Evolutionary conservation across 2,797 vertebrate species (phyloP).

Genomic region (Microchirus variegatus): DNA sequence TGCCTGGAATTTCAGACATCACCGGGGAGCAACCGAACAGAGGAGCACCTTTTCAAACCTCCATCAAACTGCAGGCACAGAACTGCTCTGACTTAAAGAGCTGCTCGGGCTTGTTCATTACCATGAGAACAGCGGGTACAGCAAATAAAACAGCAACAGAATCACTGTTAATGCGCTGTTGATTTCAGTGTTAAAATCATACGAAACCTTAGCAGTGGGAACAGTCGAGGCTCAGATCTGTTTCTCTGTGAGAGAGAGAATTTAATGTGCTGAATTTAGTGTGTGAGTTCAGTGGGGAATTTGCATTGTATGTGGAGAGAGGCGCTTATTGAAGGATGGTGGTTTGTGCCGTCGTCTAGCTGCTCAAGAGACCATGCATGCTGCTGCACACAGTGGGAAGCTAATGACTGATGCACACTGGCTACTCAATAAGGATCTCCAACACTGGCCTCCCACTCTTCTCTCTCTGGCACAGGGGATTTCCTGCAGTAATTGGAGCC

Average conservation of each 20-base stretch:
- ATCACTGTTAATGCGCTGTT: background rate
- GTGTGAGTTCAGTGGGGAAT: constrained; percentile 28
- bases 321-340: constrained; percentile 43
- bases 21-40: constrained; percentile 31
- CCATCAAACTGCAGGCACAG: constrained; percentile 35
- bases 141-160: constrained; percentile 11
- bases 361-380: constrained; percentile 66
- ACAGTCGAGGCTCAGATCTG: constrained; percentile 8
- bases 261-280: constrained; percentile 42
- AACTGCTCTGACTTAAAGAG: constrained; percentile 23
- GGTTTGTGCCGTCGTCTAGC: constrained; percentile 44
- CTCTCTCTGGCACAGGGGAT: constrained; percentile 48
- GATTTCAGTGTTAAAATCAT: constrained; percentile 13
- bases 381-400: constrained; percentile 65
- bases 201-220: background rate
- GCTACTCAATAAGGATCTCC: constrained; percentile 47
- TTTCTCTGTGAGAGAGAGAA: constrained; percentile 20
- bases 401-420: constrained; percentile 68
- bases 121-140: constrained; percentile 9
- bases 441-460: constrained; percentile 29
- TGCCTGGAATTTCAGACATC: constrained; percentile 51
- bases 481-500: constrained; percentile 60
- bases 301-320: constrained; percentile 49
- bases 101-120: constrained; percentile 21
- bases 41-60: constrained; percentile 38